Evolutionary conservation across 2,113 vertebrate species (phyloP).

Genomic region (Oophaga pumilio): DNA sequence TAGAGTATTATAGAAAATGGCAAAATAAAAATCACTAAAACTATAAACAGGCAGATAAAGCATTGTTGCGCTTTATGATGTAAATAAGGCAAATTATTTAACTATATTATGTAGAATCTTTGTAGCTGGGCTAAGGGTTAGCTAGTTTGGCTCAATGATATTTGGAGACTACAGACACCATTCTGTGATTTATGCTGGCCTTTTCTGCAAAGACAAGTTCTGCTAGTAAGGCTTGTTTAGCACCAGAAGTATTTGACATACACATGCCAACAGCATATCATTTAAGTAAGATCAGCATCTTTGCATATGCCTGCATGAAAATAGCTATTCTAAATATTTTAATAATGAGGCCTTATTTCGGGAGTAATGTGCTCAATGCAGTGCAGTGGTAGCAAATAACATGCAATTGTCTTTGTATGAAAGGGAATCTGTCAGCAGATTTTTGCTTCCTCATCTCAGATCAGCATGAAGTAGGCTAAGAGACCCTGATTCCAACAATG

Average conservation of each 20-base stretch:
- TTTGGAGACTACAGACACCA: background rate
- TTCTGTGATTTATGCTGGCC: background rate
- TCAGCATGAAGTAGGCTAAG: too few relatives aligned
- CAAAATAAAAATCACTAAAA: too few relatives aligned
- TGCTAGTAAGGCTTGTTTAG: constrained; percentile 26
- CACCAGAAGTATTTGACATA: background rate
- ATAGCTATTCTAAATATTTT: background rate
- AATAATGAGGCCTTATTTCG: background rate
- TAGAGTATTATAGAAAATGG: too few relatives aligned
- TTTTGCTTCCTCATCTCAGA: too few relatives aligned
- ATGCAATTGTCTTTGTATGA: background rate
- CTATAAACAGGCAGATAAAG: too few relatives aligned
- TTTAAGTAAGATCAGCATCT: background rate
- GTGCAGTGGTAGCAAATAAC: background rate
- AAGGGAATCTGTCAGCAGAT: too few relatives aligned
- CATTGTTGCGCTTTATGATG: too few relatives aligned
- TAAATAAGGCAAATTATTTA: too few relatives aligned
- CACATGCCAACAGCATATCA: constrained; percentile 6
- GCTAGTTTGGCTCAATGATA: background rate
- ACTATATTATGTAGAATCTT: background rate
- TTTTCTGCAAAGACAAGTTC: background rate
- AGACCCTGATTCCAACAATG: too few relatives aligned
- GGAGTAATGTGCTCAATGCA: background rate
- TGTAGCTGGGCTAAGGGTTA: background rate
- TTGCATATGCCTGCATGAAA: constrained; percentile 6